Conservation (phyloP, 2,888 invertebrate species). For the Ennomos quercinarius region DNA sequence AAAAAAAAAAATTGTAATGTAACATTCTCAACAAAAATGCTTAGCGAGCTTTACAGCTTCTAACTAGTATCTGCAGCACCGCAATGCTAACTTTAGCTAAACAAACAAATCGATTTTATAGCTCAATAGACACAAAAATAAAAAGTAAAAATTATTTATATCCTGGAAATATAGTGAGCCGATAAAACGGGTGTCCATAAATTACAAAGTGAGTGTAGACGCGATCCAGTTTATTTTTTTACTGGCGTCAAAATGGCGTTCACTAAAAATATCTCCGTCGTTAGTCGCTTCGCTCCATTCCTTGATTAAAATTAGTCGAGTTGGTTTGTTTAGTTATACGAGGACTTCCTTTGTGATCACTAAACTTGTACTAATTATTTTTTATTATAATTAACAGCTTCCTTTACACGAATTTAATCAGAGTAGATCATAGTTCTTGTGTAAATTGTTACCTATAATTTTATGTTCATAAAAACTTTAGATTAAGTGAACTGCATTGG, state of each 20-base stretch:
- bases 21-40: too few species aligned
- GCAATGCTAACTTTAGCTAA: too few species aligned
- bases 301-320: conserved; percentile 73
- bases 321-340: conserved; percentile 52
- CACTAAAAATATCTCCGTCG: conserved; percentile 73
- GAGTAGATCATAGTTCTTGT: background rate
- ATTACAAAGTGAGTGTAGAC: conserved; percentile 62
- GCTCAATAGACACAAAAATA: conserved; percentile 47
- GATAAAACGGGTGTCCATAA: conserved; percentile 72
- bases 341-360: conserved; percentile 51
- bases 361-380: conserved; percentile 19
- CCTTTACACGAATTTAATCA: conserved; percentile 7
- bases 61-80: too few species aligned
- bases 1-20: too few species aligned
- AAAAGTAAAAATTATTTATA: conserved; percentile 56
- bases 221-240: conserved; percentile 61
- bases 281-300: conserved; percentile 59
- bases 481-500: conserved; percentile 34
- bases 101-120: conserved; percentile 28
- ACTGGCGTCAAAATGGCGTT: conserved; percentile 66
- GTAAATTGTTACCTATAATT: too few species aligned
- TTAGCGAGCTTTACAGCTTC: too few species aligned
- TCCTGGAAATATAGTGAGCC: conserved; percentile 58
- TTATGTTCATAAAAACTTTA: too few species aligned
- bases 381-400: conserved; percentile 19